Conservation (phyloP, 1,140 invertebrate species). For the Onthophagus taurus region DNA sequence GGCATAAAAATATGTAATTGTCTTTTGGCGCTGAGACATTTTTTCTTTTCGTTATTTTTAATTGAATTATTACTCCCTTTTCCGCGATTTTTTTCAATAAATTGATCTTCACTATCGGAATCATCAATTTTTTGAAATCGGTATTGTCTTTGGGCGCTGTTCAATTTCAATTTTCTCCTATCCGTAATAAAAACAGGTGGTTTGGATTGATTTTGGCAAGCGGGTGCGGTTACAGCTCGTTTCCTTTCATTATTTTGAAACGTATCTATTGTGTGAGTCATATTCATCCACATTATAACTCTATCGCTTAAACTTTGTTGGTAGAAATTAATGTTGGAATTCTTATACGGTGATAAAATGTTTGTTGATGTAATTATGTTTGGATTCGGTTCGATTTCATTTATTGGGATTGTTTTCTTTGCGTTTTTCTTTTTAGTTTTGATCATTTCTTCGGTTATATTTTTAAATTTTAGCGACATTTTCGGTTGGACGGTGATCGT, state of each 20-base stretch:
- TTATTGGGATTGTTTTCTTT: background rate
- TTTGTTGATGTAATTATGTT: background rate
- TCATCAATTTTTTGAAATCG: background rate
- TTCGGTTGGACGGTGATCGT: constrained; percentile 4
- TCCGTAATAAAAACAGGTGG: background rate
- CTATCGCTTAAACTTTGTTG: constrained; percentile 47
- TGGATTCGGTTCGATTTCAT: background rate
- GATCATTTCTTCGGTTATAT: constrained; percentile 3
- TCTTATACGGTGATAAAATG: background rate
- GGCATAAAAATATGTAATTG: constrained; percentile 63
- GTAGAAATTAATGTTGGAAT: no score
- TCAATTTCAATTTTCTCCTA: background rate
- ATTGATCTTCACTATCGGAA: background rate
- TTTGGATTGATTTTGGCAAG: constrained; percentile 3
- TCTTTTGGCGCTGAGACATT: constrained; percentile 30
- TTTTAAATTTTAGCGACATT: constrained; percentile 3
- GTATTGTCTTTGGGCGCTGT: background rate
- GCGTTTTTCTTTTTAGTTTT: constrained; percentile 1
- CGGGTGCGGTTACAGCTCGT: constrained; percentile 20
- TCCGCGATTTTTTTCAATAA: background rate
- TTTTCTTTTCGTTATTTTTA: background rate
- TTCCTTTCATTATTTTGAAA: background rate
- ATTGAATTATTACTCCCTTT: background rate
- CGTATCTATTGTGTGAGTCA: constrained; percentile 29
- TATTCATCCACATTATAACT: constrained; percentile 50